phyloP scores from a whole-genome alignment of 2,797 vertebrate genomes.

The Echiichthys vipera region DNA sequence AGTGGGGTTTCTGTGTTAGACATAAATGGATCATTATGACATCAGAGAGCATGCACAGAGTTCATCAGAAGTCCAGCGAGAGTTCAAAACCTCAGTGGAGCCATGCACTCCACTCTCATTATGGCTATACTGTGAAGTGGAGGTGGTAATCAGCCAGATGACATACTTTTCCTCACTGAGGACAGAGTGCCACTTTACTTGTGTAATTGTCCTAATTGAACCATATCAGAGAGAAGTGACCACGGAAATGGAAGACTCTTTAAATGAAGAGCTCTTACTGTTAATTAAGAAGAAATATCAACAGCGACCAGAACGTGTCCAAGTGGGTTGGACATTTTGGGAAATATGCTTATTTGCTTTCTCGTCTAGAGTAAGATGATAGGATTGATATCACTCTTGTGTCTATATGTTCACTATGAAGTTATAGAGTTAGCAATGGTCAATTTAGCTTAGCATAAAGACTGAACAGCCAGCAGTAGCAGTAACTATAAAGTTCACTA shows the following conservation, averaged over 20 bases:
- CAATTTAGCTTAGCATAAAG: neutral
- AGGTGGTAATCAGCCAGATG: constrained; percentile 52
- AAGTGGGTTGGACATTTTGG: neutral
- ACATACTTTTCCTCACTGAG: constrained; percentile 38
- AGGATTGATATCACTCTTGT: neutral
- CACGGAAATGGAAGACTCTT: constrained; percentile 61
- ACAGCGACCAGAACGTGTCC: constrained; percentile 2
- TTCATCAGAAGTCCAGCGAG: constrained; percentile 36
- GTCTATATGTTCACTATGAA: neutral
- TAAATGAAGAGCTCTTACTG: constrained; percentile 71
- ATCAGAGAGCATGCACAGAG: constrained; percentile 37
- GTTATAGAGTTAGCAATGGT: neutral
- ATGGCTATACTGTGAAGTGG: constrained; percentile 41
- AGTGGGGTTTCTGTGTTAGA: constrained; percentile 13
- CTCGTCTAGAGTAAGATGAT: neutral
- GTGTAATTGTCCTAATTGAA: constrained; percentile 79
- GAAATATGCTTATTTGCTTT: neutral
- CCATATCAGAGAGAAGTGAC: constrained; percentile 66
- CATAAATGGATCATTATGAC: constrained; percentile 50
- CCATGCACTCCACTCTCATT: constrained; percentile 43
- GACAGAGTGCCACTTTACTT: constrained; percentile 62
- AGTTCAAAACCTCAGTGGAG: constrained; percentile 50
- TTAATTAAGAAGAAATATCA: constrained; percentile 68
- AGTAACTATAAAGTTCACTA: neutral
- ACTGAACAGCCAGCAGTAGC: neutral